Evolutionary conservation across 2,113 vertebrate species (phyloP).

Genomic region (Dendrocopos noguchii): DNA sequence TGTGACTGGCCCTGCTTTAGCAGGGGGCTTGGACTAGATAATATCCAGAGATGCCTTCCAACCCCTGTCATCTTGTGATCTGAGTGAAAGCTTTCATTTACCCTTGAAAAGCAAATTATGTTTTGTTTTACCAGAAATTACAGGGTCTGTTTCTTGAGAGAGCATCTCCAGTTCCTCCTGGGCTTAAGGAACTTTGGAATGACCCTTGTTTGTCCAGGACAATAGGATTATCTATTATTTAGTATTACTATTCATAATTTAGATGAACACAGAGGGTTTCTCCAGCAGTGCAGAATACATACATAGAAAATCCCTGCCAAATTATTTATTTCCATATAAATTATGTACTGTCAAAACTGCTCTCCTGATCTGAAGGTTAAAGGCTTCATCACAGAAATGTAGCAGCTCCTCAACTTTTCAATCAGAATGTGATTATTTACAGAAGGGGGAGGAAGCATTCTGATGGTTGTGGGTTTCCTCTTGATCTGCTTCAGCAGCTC

Average conservation of each 20-base stretch:
- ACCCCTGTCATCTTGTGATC: too few relatives aligned
- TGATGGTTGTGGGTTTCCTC: neutral
- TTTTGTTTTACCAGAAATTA: neutral
- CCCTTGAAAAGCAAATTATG: neutral
- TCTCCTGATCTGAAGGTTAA: conserved; percentile 53
- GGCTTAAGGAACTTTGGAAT: neutral
- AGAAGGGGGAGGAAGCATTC: neutral
- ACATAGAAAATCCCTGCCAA: neutral
- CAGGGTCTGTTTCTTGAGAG: neutral
- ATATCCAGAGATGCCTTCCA: too few relatives aligned
- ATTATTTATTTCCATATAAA: conserved; percentile 54
- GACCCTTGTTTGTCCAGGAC: neutral
- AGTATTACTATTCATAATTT: conserved; percentile 30
- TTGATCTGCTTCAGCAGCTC: conserved; percentile 10
- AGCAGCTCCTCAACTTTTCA: neutral
- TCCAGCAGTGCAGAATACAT: neutral
- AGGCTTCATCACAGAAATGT: neutral
- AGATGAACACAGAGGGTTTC: neutral
- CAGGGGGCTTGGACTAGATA: too few relatives aligned
- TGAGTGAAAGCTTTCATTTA: neutral
- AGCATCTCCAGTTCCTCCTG: neutral
- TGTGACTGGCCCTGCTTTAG: too few relatives aligned
- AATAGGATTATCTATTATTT: conserved; percentile 14
- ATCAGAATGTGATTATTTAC: conserved; percentile 23
- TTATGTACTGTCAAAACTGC: conserved; percentile 45